Evolutionary conservation across 37 sponge, comb jelly and placozoan genomes (phyloP), one percentile per base, ranked within the genome.

Genomic region (Halisarca cf. caerulea): DNA sequence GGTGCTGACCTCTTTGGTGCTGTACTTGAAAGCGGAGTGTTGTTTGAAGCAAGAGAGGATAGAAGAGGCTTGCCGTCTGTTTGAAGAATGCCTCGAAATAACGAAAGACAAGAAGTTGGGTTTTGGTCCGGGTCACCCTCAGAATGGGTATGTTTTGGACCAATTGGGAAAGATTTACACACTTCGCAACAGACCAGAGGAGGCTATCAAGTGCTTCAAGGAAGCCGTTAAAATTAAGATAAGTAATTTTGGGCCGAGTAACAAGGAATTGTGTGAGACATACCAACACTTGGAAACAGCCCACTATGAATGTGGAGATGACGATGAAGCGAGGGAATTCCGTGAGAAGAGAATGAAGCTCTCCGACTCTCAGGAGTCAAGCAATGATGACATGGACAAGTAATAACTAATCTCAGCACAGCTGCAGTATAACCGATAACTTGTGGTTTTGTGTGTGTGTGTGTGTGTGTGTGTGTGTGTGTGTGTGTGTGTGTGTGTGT

Each of bases 101-200:
- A 68, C 69, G 35, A 68, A 68, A 34, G 33, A 27, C 33, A 28
- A 28, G 30, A 59, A 59, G 60, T 2, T 9, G 23, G 60, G 60
- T n/a, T 68, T 68, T 68, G 69, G 69, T 3, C 69, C 69, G 17
- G 69, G 69, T 6, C 69, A 68, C 33, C 69, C 69, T 17, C 69
- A 68, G 34, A 68, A 68, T 34, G 4, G 11, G 28, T 68, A 34
- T 4, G 34, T 68, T 34, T 3, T 7, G 69, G 69, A 68, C 69
- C 32, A 30, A 3, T 34, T 68, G 28, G 69, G 69, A 4, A 8
- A 27, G 33, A 34, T 68, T 3, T 68, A 34, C 69, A 68, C 35
- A 1, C 33, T 34, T 30, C 35, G n/a, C 2, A 27, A 4, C 35
- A 28, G 35, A 34, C 34, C 35, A 34, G 33, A 68, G 69, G 69